Percentiles rank a stretch among this genome's conserved stretches.
Evolutionary conservation across 2,797 vertebrate genomes (phyloP).

Genomic region (Bradypodion ventrale): DNA sequence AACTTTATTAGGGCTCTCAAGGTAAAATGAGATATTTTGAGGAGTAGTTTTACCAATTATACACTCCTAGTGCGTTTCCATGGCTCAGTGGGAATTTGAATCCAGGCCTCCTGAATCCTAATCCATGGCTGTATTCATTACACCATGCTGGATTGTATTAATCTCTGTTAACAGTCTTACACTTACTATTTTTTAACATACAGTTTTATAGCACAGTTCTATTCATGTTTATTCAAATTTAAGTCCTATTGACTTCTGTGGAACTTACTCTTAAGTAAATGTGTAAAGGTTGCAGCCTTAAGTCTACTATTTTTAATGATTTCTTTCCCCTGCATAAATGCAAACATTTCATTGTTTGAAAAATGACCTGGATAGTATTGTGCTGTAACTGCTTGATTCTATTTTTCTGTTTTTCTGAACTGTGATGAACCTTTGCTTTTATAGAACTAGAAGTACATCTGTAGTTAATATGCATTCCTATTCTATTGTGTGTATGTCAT

Average conservation of each 20-base stretch:
- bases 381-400: neutral
- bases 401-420: neutral
- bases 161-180: neutral
- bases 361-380: neutral
- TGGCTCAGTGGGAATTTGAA: too few relatives aligned
- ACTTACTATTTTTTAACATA: neutral
- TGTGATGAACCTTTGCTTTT: neutral
- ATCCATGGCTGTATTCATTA: too few relatives aligned
- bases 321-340: neutral
- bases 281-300: neutral
- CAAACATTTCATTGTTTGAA: neutral
- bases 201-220: neutral
- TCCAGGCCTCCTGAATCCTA: too few relatives aligned
- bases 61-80: too few relatives aligned
- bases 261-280: neutral
- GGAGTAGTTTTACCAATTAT: too few relatives aligned
- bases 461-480: neutral
- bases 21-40: too few relatives aligned
- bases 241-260: neutral
- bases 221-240: neutral
- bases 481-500: constrained; percentile 5
- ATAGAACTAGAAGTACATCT: neutral
- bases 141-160: neutral
- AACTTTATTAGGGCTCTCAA: too few relatives aligned
- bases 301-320: neutral